phyloP scores from a whole-genome alignment of 2,113 vertebrate species.

The Clarias macrocephalus region DNA sequence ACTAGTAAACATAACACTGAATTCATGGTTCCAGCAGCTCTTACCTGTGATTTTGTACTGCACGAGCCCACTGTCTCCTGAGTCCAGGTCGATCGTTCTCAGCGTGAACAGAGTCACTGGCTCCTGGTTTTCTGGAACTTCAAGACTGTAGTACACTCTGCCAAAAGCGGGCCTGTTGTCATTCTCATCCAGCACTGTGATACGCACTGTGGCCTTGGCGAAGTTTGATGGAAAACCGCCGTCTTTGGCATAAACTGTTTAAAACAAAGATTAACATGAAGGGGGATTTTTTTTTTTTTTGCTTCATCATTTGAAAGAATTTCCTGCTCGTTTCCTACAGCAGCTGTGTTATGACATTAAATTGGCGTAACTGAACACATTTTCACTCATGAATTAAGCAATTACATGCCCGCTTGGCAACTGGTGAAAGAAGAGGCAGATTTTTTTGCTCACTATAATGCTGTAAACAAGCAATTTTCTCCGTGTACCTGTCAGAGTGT shows the following conservation, averaged over 20 bases:
- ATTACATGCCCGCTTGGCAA: constrained; percentile 40
- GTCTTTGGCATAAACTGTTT: constrained; percentile 86
- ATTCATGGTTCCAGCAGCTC: neutral
- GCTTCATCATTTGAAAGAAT: constrained; percentile 10
- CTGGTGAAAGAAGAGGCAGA: constrained; percentile 10
- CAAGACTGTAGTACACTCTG: constrained; percentile 77
- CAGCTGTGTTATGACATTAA: constrained; percentile 31
- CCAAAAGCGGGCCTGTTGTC: constrained; percentile 86
- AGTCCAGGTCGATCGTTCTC: constrained; percentile 85
- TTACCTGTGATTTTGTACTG: constrained; percentile 86
- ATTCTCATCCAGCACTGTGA: constrained; percentile 86
- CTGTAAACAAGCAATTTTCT: constrained; percentile 5
- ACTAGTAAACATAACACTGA: constrained; percentile 10
- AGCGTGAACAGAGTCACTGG: constrained; percentile 78
- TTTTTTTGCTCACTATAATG: constrained; percentile 4
- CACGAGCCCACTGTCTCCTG: constrained; percentile 81
- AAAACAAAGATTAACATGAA: constrained; percentile 37
- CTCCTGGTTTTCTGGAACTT: constrained; percentile 90
- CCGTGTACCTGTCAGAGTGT: constrained; percentile 80
- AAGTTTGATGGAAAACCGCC: constrained; percentile 84
- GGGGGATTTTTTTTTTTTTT: neutral
- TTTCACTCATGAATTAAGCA: constrained; percentile 33
- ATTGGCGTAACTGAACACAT: constrained; percentile 24
- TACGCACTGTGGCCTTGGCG: constrained; percentile 77
- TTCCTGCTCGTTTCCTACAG: constrained; percentile 16